Evolutionary conservation across 1,140 invertebrate genomes (phyloP).

Genomic region (Andricus grossulariae): DNA sequence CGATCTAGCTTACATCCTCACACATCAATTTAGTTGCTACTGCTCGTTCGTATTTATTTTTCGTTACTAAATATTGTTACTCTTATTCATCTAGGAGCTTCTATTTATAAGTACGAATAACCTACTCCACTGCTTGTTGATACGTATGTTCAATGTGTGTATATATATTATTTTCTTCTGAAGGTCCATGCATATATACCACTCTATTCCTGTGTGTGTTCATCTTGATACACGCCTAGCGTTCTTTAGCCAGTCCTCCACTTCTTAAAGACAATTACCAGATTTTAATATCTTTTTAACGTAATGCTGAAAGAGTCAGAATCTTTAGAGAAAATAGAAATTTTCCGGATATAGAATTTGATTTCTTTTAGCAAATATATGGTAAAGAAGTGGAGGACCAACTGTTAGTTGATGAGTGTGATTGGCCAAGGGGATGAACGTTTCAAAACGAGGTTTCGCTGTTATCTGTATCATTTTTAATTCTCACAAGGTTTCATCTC

Average conservation of each 20-base stretch:
- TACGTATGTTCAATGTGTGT: constrained; percentile 38
- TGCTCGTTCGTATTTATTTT: constrained; percentile 55
- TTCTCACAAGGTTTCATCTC: constrained; percentile 10
- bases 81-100: constrained; percentile 54
- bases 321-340: no score
- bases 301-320: no score
- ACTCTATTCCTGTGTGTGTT: constrained; percentile 24
- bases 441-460: neutral
- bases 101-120: constrained; percentile 56
- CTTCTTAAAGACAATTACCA: neutral
- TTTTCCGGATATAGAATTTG: no score
- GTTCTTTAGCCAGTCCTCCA: constrained; percentile 21
- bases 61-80: constrained; percentile 50
- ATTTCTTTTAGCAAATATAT: neutral
- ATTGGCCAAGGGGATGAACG: constrained; percentile 27
- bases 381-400: neutral
- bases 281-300: neutral
- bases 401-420: neutral
- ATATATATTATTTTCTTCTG: constrained; percentile 24
- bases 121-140: constrained; percentile 58
- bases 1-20: constrained; percentile 69
- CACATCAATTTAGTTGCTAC: constrained; percentile 68
- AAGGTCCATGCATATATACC: constrained; percentile 21
- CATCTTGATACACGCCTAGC: constrained; percentile 30
- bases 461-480: neutral